Evolutionary conservation across 2,797 vertebrate species (phyloP).

Genomic region (Myripristis jacobus): DNA sequence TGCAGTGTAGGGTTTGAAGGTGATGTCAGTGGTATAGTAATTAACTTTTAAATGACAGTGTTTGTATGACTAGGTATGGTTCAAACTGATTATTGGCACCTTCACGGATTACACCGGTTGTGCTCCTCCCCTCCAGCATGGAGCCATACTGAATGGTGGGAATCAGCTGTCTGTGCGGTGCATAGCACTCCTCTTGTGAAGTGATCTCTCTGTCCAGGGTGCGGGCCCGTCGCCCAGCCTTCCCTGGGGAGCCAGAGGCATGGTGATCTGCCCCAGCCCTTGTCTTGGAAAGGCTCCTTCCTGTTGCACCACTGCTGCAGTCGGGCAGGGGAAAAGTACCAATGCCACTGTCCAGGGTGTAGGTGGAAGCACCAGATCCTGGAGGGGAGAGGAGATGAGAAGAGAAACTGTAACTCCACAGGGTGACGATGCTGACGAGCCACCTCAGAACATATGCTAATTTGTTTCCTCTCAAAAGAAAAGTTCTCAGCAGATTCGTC

Average conservation of each 20-base stretch:
- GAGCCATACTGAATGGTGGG: constrained; percentile 80
- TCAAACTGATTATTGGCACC: constrained; percentile 72
- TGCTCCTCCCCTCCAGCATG: constrained; percentile 77
- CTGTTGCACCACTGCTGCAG: constrained; percentile 87
- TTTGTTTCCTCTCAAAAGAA: neutral
- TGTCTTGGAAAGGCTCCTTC: constrained; percentile 88
- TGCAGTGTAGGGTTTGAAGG: no score
- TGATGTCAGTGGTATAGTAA: no score
- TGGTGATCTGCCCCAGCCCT: constrained; percentile 86
- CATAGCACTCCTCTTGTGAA: constrained; percentile 85
- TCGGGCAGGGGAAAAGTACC: constrained; percentile 96
- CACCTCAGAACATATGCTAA: neutral
- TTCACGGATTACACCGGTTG: constrained; percentile 78
- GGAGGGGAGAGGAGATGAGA: constrained; percentile 16
- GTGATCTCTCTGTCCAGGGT: constrained; percentile 93
- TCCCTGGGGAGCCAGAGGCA: constrained; percentile 80
- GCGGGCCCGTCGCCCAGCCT: constrained; percentile 88
- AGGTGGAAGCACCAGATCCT: constrained; percentile 93
- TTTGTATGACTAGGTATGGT: neutral
- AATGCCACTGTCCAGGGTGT: constrained; percentile 97
- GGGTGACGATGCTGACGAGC: neutral
- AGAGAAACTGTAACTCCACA: neutral
- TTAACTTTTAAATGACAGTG: neutral
- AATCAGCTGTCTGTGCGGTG: constrained; percentile 81
- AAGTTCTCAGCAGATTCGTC: constrained; percentile 16